Evolutionary conservation across 2,113 vertebrate genomes (phyloP).

Genomic region (Pteropus alecto): DNA sequence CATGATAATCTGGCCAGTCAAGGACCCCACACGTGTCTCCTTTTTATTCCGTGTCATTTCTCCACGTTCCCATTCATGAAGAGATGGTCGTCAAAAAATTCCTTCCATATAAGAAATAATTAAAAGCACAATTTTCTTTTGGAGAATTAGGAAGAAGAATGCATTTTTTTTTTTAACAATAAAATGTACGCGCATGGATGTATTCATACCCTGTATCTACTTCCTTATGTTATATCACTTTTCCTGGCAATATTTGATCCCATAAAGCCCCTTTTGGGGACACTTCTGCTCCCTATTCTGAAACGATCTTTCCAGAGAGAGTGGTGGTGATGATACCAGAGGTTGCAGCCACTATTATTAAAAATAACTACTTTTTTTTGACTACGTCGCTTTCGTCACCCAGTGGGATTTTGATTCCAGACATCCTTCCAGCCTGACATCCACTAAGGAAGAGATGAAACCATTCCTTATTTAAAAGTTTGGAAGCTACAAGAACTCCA

Average conservation of each 20-base stretch:
- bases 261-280: slow-evolving; percentile 61
- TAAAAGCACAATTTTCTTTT: neutral
- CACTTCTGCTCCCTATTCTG: slow-evolving; percentile 42
- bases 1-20: no score
- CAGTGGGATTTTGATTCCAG: slow-evolving; percentile 82
- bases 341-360: slow-evolving; percentile 79
- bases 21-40: accelerated
- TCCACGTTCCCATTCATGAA: neutral
- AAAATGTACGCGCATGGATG: no score
- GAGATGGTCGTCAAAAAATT: neutral
- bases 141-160: neutral
- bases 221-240: neutral
- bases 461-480: slow-evolving; percentile 87
- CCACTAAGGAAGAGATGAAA: slow-evolving; percentile 83
- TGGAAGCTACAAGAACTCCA: slow-evolving; percentile 84
- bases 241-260: slow-evolving; percentile 64
- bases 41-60: neutral
- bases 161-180: neutral
- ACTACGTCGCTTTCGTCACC: slow-evolving; percentile 71
- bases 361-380: slow-evolving; percentile 70
- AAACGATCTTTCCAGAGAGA: slow-evolving; percentile 72
- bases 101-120: neutral
- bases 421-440: slow-evolving; percentile 80
- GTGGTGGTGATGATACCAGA: slow-evolving; percentile 68
- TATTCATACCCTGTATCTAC: no score